Evolutionary conservation across 1,140 invertebrate genomes (phyloP).

Genomic region (Apis laboriosa): DNA sequence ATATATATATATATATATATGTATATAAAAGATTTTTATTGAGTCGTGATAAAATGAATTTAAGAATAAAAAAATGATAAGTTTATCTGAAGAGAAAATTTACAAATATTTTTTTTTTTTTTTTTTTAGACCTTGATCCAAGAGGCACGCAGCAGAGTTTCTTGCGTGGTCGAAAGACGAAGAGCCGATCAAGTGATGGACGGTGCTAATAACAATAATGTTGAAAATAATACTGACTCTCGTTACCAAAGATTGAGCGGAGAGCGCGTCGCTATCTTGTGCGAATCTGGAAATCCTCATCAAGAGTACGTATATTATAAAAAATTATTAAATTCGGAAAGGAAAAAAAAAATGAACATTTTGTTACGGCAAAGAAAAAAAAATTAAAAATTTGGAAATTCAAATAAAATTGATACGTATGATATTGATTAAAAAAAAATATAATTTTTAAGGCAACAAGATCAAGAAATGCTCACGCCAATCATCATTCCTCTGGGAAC

Average conservation of each 20-base stretch:
- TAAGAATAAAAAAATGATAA: no score
- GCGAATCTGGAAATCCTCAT: conserved; percentile 88
- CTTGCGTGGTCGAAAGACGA: conserved; percentile 92
- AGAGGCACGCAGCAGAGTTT: conserved; percentile 85
- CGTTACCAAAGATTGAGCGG: conserved; percentile 88
- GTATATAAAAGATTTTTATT: background rate
- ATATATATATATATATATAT: no score
- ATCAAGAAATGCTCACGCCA: conserved; percentile 77
- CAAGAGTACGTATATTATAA: conserved; percentile 79
- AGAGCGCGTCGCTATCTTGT: conserved; percentile 92
- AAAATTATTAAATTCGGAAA: background rate
- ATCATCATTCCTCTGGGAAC: conserved; percentile 79
- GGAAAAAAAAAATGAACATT: background rate
- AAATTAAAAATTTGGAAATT: background rate
- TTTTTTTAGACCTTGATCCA: conserved; percentile 72
- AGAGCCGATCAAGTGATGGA: conserved; percentile 91
- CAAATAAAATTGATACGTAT: background rate
- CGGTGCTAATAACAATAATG: conserved; percentile 79
- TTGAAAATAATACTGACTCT: conserved; percentile 86
- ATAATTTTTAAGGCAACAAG: conserved; percentile 67
- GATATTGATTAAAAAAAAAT: background rate
- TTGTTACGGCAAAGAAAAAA: background rate
- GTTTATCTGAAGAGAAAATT: no score
- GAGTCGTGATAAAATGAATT: no score
- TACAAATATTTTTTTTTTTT: background rate